phyloP scores from a whole-genome alignment of 2,888 invertebrate genomes.

The Eledona agricola region DNA sequence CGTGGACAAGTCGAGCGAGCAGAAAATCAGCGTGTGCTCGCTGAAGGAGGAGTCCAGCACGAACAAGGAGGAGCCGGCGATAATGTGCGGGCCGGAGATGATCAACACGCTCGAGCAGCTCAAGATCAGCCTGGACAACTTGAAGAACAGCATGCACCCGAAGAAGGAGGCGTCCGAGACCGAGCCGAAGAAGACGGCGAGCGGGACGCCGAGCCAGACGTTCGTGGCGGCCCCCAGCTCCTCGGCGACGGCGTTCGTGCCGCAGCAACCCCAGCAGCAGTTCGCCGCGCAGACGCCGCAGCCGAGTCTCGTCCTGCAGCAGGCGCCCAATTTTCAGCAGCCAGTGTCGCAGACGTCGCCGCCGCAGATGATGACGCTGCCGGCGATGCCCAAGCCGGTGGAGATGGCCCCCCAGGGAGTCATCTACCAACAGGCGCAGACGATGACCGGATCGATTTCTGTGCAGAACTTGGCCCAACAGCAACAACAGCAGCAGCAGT shows the following conservation, averaged over 20 bases:
- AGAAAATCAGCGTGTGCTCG: constrained; percentile 50
- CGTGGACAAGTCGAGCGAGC: constrained; percentile 48
- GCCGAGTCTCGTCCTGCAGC: constrained; percentile 35
- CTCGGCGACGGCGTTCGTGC: neutral
- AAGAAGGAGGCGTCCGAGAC: constrained; percentile 51
- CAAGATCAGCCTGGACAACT: constrained; percentile 68
- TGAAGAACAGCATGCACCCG: constrained; percentile 64
- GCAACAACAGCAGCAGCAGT: constrained; percentile 37
- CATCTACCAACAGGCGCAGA: constrained; percentile 33
- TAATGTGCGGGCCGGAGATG: constrained; percentile 64
- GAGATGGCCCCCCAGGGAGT: constrained; percentile 11
- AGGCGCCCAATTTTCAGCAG: constrained; percentile 28
- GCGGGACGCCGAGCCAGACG: constrained; percentile 34
- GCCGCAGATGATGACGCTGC: constrained; percentile 21
- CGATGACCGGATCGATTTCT: constrained; percentile 48
- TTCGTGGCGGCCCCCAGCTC: constrained; percentile 26
- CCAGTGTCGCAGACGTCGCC: constrained; percentile 41
- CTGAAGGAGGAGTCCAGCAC: constrained; percentile 50
- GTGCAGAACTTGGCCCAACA: constrained; percentile 48
- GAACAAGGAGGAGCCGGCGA: constrained; percentile 53
- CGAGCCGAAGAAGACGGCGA: constrained; percentile 38
- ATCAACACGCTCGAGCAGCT: constrained; percentile 67
- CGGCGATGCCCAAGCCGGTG: constrained; percentile 20
- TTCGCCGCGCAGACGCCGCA: constrained; percentile 23
- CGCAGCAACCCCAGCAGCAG: constrained; percentile 18